These are phyloP conservation scores for Triops longicaudatus DNA, from an alignment of 1,140 invertebrate genomes.

Conservation along the genomic window DNA sequence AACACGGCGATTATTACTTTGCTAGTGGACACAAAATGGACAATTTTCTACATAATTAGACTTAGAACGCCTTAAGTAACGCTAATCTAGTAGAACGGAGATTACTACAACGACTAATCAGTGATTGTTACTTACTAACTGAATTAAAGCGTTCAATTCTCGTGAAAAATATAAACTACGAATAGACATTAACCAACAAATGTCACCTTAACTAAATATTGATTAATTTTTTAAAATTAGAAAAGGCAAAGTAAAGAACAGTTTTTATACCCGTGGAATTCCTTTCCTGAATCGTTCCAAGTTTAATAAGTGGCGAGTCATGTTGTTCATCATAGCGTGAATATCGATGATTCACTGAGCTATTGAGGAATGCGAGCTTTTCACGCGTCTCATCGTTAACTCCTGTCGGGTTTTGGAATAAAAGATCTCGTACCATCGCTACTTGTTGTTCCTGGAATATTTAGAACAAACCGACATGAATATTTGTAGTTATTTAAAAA, in stretches of 20 bases:
- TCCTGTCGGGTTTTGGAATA: conserved; percentile 55
- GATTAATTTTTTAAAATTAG: too few relatives aligned
- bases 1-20: too few relatives aligned
- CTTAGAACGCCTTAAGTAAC: too few relatives aligned
- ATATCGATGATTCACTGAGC: conserved; percentile 35
- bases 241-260: conserved; percentile 25
- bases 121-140: too few relatives aligned
- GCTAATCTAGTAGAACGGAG: too few relatives aligned
- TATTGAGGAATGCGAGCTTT: conserved; percentile 66
- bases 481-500: conserved; percentile 26
- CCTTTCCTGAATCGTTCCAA: conserved; percentile 55
- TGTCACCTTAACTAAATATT: too few relatives aligned
- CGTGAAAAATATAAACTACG: too few relatives aligned
- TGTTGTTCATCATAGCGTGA: not conserved
- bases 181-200: too few relatives aligned
- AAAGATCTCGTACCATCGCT: conserved; percentile 57
- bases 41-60: too few relatives aligned
- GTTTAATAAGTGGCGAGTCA: conserved; percentile 37
- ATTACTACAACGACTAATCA: too few relatives aligned
- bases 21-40: too few relatives aligned
- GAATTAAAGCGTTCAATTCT: too few relatives aligned
- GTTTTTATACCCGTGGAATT: conserved; percentile 47
- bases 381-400: conserved; percentile 62
- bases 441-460: conserved; percentile 59
- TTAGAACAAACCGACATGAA: conserved; percentile 37